Base-by-base conservation (phyloP, 2,797 vertebrate genomes). In the Gallirallus australis region DNA sequence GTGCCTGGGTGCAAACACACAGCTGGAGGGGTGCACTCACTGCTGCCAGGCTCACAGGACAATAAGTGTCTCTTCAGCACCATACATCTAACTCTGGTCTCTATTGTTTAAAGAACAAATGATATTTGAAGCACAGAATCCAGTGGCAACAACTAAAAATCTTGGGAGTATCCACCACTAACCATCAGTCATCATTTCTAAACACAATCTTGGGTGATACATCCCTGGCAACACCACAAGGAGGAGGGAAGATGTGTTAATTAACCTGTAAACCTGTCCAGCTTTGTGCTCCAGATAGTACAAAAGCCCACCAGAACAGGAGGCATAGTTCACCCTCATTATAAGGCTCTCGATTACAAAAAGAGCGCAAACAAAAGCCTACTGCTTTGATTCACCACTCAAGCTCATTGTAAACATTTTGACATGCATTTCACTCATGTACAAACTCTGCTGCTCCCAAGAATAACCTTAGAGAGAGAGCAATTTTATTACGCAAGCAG, bases 321-420 rank as follows among this genome's bases (percentile, higher is more conserved):
- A 96, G 91, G 65, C 89, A 85, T 11, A 92, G 92, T 68, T 93
- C 93, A 85, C 81, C 27, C 94, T 94, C 89, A 87, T 95, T 96
- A 95, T 56, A 93, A 95, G 65, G 57, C 82, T 94, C 77, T 94
- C 91, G 59, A 56, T 93, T 91, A 93, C 93, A 93, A 94, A 96
- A 90, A 35, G 90, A 4, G 28, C 7, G 57, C 68, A 86, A 81
- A 93, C 92, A 90, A 94, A 95, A 97, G 89, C 60, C 72, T 28
- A 28, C 72, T 68, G 64, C 82, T 81, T 92, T 80, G 73, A 78
- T 90, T 89, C 86, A 52, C 33, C 59, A 85, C 47, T 81, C 72
- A 92, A 90, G 80, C 10, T 80, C 93, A 86, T 24, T 82, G 94
- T 94, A 97, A 97, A 97, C 94, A 97, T 96, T 97, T 93, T 94